phyloP scores from a whole-genome alignment of 2,113 vertebrate genomes.

The Takifugu bimaculatus region DNA sequence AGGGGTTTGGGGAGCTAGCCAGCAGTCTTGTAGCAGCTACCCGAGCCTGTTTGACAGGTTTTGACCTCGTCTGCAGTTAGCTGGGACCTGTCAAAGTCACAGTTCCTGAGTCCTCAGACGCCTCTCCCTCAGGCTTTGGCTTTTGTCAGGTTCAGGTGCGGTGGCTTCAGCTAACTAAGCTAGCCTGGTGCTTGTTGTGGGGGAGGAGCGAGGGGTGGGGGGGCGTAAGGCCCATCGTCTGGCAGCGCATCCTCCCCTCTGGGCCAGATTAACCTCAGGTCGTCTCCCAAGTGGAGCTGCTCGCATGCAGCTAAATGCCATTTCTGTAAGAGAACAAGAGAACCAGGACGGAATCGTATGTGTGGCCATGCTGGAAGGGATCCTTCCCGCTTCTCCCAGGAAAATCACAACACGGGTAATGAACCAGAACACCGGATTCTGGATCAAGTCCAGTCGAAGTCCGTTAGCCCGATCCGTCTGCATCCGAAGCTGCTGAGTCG shows the following conservation, averaged over 20 bases:
- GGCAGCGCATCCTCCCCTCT: constrained; percentile 64
- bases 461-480: constrained; percentile 6
- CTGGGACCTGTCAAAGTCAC: constrained; percentile 66
- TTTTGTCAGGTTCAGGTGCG: constrained; percentile 57
- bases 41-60: constrained; percentile 66
- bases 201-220: constrained; percentile 23
- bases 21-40: constrained; percentile 56
- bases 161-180: constrained; percentile 51
- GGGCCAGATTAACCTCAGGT: constrained; percentile 75
- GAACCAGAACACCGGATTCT: constrained; percentile 24
- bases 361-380: constrained; percentile 13
- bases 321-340: constrained; percentile 33
- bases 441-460: constrained; percentile 11
- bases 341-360: constrained; percentile 38
- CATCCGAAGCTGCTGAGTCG: constrained; percentile 10
- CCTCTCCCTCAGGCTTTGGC: constrained; percentile 57
- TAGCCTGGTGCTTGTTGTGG: constrained; percentile 49
- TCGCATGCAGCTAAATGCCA: constrained; percentile 67
- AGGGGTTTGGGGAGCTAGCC: constrained; percentile 62
- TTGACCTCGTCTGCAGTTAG: constrained; percentile 70
- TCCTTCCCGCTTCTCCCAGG: background rate
- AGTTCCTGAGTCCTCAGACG: constrained; percentile 56
- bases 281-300: constrained; percentile 60
- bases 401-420: constrained; percentile 34
- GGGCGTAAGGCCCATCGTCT: constrained; percentile 33